A percentile compares a stretch with the other conserved stretches of the same genome.
Conservation (phyloP, 2,797 vertebrate species). For the Lepilemur septentrionalis region DNA sequence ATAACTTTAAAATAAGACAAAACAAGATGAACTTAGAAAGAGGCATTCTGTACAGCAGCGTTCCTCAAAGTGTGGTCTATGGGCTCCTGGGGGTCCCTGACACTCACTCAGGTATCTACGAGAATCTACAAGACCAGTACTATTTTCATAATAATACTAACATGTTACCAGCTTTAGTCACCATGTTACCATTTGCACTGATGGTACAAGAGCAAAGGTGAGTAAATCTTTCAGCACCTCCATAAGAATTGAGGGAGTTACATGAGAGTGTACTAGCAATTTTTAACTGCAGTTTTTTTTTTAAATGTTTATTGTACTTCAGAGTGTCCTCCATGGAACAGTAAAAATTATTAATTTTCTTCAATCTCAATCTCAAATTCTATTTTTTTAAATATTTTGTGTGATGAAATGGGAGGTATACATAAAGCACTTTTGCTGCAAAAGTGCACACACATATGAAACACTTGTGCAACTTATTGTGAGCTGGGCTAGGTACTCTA, state of each 20-base stretch:
- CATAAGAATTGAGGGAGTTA: background rate
- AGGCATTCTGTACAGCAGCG: background rate
- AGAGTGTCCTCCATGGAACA: background rate
- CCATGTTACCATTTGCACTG: background rate
- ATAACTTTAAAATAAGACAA: slow-evolving; percentile 37
- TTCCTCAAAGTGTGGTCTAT: background rate
- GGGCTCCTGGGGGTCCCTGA: too few species aligned
- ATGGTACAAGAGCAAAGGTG: background rate
- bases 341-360: background rate
- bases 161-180: background rate
- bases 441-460: background rate
- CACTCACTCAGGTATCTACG: background rate
- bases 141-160: background rate
- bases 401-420: background rate
- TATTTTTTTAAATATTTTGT: background rate
- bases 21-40: slow-evolving; percentile 26
- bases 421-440: background rate
- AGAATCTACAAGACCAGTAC: background rate
- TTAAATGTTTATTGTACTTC: background rate
- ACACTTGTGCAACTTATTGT: background rate
- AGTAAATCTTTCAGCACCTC: background rate
- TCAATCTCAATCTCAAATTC: background rate
- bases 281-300: background rate
- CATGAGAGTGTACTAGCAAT: background rate
- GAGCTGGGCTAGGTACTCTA: background rate